Evolutionary conservation across 1,140 invertebrate species (phyloP), one percentile per base, ranked within the genome.

Genomic region (Trissolcus basalis): DNA sequence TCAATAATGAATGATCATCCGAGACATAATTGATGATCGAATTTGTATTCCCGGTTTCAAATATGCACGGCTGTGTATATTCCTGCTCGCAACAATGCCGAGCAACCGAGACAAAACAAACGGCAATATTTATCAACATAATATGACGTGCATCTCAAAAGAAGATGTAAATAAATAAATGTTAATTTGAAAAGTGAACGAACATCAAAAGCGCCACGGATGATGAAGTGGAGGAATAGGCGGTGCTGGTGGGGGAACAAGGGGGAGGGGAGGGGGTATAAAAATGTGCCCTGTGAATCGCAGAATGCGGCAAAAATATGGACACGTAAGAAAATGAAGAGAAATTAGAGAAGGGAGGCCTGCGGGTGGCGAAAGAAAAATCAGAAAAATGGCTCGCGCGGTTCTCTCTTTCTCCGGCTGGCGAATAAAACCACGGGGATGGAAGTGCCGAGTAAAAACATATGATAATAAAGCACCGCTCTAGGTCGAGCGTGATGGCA

Each of bases 391-490:
- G 61, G 50, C 49, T 49, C 27, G 65, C 43, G 64, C 56, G 58
- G 71, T 63, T 67, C 64, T 6, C 6, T 27, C 19, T 27, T 6
- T 1, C 19, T 27, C n/a, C 19, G 19, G 55, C 33, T 27, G 32
- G 54, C 53, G 60, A 72, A 77, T 77, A 75, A 69, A 79, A 75
- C 47, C 27, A 55, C 54, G 49, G 61, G 69, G 69, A 77, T 80
- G 79, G 71, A 73, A 74, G 78, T 72, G 75, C 54, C 71, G 54
- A 67, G 79, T 81, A 84, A 82, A 84, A 82, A 81, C 82, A 84
- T 82, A 84, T 84, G 82, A 84, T 81, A 84, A 84, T 84, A 84
- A 84, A 84, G 82, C 82, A 82, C 67, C 47, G 51, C 70, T 59
- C 59, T 73, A 53, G 58, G 56, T 72, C 71, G 72, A 71, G 73